These are phyloP conservation scores for Myotis davidii DNA, from an alignment of 2,113 vertebrate genomes.

Conservation along the genomic window DNA sequence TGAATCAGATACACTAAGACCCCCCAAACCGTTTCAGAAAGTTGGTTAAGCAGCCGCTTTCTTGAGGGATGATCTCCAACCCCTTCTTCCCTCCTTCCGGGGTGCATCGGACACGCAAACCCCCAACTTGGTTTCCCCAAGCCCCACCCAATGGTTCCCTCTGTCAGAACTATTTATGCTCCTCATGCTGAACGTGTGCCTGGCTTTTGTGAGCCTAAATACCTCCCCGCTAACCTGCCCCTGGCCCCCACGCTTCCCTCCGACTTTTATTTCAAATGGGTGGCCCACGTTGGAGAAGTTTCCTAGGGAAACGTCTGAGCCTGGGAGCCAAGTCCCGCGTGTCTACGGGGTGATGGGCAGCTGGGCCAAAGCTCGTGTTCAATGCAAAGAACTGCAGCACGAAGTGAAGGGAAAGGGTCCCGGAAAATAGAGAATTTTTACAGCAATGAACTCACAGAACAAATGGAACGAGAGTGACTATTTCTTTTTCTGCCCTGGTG, in stretches of 20 bases:
- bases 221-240: not conserved
- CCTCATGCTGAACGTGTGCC: not conserved
- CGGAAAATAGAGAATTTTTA: not conserved
- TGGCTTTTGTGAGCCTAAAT: no score
- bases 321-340: not conserved
- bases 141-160: not conserved
- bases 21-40: not conserved
- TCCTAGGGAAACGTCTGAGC: not conserved
- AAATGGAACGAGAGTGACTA: not conserved
- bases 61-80: not conserved
- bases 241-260: not conserved
- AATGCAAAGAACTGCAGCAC: not conserved
- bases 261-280: not conserved
- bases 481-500: not conserved
- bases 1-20: not conserved
- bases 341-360: not conserved
- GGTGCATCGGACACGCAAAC: rapidly evolving
- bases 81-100: rapidly evolving
- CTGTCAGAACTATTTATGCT: not conserved
- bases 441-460: not conserved
- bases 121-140: not conserved
- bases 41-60: not conserved
- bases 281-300: not conserved
- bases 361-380: not conserved
- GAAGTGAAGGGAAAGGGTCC: not conserved